phyloP scores from a whole-genome alignment of 2,113 vertebrate species.

The Phylloscopus whistleri region DNA sequence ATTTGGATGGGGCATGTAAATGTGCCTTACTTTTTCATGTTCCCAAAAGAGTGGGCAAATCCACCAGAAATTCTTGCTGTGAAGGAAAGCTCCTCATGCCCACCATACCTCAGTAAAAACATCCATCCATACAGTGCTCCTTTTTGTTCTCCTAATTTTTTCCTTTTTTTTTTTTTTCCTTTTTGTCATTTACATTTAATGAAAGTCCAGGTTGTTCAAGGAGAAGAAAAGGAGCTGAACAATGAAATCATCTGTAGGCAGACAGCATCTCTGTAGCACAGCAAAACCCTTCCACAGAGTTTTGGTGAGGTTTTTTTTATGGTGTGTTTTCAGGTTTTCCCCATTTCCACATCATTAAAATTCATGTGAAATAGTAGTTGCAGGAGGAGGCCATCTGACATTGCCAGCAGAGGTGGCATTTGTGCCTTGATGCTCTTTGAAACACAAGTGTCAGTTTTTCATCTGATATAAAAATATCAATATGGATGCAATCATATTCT shows the following conservation, averaged over 20 bases:
- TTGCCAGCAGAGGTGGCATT: background rate
- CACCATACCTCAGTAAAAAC: background rate
- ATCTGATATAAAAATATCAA: background rate
- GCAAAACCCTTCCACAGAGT: background rate
- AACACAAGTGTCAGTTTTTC: background rate
- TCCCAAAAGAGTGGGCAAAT: background rate
- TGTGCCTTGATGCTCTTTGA: background rate
- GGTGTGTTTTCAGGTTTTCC: background rate
- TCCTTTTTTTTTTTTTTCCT: accelerated
- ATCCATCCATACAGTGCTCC: background rate
- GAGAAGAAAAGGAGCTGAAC: background rate
- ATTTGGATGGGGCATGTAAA: background rate
- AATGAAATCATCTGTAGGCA: background rate
- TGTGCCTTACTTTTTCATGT: background rate
- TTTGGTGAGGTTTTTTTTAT: background rate
- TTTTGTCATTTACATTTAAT: background rate
- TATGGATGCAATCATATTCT: background rate
- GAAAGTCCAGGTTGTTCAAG: background rate
- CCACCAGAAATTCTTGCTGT: background rate
- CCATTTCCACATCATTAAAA: background rate
- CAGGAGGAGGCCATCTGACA: background rate
- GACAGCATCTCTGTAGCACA: background rate
- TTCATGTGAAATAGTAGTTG: background rate
- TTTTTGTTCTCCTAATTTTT: background rate
- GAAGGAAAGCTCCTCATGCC: background rate